Percentiles rank a stretch among this genome's conserved stretches.
Conservation (phyloP, 1,140 invertebrate species). For the Phocides pigmalion region DNA sequence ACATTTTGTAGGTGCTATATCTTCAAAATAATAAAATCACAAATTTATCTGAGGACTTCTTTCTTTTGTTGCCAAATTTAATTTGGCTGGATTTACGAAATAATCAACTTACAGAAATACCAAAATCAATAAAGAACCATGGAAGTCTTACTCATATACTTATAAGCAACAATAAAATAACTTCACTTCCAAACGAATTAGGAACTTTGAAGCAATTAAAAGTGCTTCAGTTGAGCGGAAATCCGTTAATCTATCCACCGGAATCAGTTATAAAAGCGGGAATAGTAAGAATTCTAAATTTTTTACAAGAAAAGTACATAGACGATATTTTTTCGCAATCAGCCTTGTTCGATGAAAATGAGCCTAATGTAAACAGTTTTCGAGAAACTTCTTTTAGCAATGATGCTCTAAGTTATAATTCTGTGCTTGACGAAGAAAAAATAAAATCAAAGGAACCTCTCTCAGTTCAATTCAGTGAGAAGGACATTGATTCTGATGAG, state of each 20-base stretch:
- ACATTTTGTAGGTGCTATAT: constrained; percentile 84
- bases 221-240: constrained; percentile 81
- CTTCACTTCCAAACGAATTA: constrained; percentile 83
- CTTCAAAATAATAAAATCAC: constrained; percentile 83
- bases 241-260: constrained; percentile 83
- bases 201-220: constrained; percentile 81
- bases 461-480: constrained; percentile 62
- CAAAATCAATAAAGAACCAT: constrained; percentile 82
- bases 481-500: constrained; percentile 53
- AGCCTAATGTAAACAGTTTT: constrained; percentile 36
- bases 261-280: constrained; percentile 77
- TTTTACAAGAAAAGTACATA: constrained; percentile 75
- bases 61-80: constrained; percentile 74
- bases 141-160: constrained; percentile 82
- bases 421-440: constrained; percentile 56
- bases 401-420: constrained; percentile 62
- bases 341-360: constrained; percentile 47
- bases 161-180: constrained; percentile 84
- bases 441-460: constrained; percentile 48
- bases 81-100: constrained; percentile 85
- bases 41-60: constrained; percentile 81
- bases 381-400: constrained; percentile 37
- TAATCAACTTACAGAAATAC: constrained; percentile 82
- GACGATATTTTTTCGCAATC: constrained; percentile 48
- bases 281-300: constrained; percentile 69